Base-by-base conservation (phyloP, 2,888 invertebrate species). In the Cryptocheilus praepositus region DNA sequence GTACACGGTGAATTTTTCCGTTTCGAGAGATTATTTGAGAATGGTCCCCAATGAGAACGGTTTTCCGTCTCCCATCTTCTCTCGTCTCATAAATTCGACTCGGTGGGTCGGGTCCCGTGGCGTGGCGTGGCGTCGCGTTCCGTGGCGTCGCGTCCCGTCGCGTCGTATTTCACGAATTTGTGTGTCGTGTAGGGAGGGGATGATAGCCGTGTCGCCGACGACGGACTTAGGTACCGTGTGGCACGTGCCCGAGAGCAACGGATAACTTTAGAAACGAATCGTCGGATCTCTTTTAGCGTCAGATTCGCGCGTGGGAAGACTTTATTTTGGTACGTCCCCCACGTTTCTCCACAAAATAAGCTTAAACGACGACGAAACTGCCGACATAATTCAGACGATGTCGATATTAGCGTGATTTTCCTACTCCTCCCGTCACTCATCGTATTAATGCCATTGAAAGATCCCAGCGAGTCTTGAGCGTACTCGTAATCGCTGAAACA, bases 231-330 rank as follows among this genome's bases (percentile, higher is more conserved):
- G 68, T 74, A 69, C 63, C 67, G 68, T 59, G 62, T 60, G 82
- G 74, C 82, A 83, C 81, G 81, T 82, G 83, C 71, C 77, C 72
- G 64, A 74, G 70, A 71, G 70, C 70, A 69, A 61, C 61, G 67
- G 77, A 87, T 86, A 88, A 87, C 85, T 88, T 88, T 88, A 86
- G 87, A 88, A 87, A 84, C 80, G 82, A 83, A 86, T 83, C 81
- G 83, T 80, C 79, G 82, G 82, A 82, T 85, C 86, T 83, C 84
- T 86, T 85, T 87, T 83, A 87, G 86, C 83, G 72, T 82, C 78
- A 82, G 81, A 83, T 86, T 84, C 83, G 80, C 81, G 88, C 88
- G 88, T 88, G 88, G 88, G 88, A 88, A 86, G 87, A 83, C 82
- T 83, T 86, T 88, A 87, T 88, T 88, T 86, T 80, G 74, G 81